Evolutionary conservation across 2,113 vertebrate species (phyloP).

Genomic region (Alethe diademata): DNA sequence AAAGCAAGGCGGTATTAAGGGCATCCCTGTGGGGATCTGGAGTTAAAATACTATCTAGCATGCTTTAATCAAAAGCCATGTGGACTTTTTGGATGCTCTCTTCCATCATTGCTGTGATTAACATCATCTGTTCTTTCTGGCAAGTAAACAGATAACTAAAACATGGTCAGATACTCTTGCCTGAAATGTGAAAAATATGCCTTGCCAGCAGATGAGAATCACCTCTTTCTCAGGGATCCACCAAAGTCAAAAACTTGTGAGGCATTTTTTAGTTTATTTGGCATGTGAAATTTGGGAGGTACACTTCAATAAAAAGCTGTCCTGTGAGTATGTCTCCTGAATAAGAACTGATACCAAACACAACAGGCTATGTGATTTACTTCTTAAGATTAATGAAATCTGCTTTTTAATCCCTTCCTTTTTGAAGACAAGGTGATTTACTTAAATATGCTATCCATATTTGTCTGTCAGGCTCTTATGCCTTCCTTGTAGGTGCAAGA

Average conservation of each 20-base stretch:
- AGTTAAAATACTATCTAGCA: constrained; percentile 9
- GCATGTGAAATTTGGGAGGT: neutral
- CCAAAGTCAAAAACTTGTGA: neutral
- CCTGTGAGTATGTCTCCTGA: neutral
- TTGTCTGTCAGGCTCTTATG: neutral
- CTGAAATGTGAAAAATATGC: constrained; percentile 6
- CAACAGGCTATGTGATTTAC: neutral
- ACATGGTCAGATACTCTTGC: neutral
- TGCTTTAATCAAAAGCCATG: constrained; percentile 37
- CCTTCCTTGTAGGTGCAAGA: neutral
- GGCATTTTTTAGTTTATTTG: neutral
- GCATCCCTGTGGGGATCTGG: neutral
- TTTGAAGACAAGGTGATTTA: neutral
- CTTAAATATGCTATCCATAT: neutral
- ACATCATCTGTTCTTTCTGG: constrained; percentile 47
- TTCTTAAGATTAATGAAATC: neutral
- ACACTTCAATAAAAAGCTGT: neutral
- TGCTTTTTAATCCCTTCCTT: neutral
- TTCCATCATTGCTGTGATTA: constrained; percentile 43
- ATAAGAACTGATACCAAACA: neutral
- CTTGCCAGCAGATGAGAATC: neutral
- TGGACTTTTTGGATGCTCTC: constrained; percentile 15
- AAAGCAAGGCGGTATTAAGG: neutral
- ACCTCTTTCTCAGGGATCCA: neutral
- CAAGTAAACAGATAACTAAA: constrained; percentile 52